Evolutionary conservation across 2,113 vertebrate genomes (phyloP).

Genomic region (Barbus barbus): DNA sequence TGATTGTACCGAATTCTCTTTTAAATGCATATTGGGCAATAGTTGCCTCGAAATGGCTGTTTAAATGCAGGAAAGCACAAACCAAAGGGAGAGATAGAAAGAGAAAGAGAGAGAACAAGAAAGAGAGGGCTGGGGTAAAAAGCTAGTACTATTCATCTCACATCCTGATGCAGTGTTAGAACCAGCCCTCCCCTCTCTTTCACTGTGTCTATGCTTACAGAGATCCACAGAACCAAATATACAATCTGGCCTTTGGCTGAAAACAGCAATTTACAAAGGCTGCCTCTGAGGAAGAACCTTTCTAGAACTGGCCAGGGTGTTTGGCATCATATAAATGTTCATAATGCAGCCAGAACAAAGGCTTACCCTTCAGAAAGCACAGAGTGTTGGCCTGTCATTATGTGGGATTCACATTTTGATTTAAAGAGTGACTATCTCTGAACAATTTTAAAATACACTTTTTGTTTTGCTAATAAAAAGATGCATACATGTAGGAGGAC

Average conservation of each 20-base stretch:
- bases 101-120: not conserved
- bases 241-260: slow-evolving; percentile 18
- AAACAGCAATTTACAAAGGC: slow-evolving; percentile 21
- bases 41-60: not conserved
- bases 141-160: slow-evolving; percentile 69
- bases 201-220: slow-evolving; percentile 52
- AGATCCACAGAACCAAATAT: slow-evolving; percentile 37
- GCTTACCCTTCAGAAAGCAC: not conserved
- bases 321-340: slow-evolving; percentile 1
- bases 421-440: not conserved
- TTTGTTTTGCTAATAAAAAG: not conserved
- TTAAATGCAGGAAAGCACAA: not conserved
- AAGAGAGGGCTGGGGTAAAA: slow-evolving; percentile 36
- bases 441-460: not conserved
- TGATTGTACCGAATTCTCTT: not conserved
- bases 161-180: slow-evolving; percentile 74
- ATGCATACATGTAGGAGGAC: not conserved
- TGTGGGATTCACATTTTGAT: not conserved
- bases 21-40: slow-evolving; percentile 5
- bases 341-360: not conserved
- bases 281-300: slow-evolving; percentile 31
- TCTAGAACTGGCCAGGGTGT: not conserved
- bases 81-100: not conserved
- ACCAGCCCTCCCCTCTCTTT: slow-evolving; percentile 51
- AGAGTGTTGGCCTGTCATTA: not conserved